Evolutionary conservation across 2,113 vertebrate genomes (phyloP), one percentile per base, ranked within the genome.

Genomic region (Tapirus terrestris): DNA sequence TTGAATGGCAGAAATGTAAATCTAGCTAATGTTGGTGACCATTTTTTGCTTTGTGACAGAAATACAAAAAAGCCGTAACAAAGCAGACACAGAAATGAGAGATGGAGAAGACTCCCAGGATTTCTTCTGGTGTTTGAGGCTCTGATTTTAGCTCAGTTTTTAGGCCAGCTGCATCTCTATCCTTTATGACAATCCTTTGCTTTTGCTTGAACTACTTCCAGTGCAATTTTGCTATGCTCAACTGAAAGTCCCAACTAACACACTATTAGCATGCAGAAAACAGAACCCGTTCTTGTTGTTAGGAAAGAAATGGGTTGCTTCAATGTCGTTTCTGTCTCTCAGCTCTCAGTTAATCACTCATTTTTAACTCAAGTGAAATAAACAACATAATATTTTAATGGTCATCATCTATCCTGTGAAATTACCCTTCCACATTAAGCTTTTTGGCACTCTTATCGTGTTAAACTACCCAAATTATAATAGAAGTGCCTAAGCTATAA

Each of bases 371-470:
- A 23, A 68, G 29, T 88, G 96, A 90, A 84, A 84, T 90, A 65
- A 98, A 93, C 73, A 97, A 65, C 23, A 7, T 25, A 86, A 97
- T 96, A 63, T 53, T 65, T 58, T 98, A 85, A 36, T n/a, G 21
- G 82, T 58, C 91, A 68, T 75, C 68, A 91, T 70, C 25, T 80
- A 86, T 65, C 81, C 77, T 97, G 60, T 75, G 58, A 97, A 94
- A 31, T 88, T 4, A 33, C 16, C 45, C 6, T 92, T 33, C 23
- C 43, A 76, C 84, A 48, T 95, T 31, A 96, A 76, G 84, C 13
- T 73, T 98, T 96, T 94, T 96, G 97, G 82, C 82, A 83, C 13
- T 2, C 0, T 72, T 76, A 83, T 18, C 16, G 13, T 79, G 36
- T 63, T 85, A 75, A 80, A 60, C 81, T 95, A 77, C 31, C 39